Conservation (phyloP, 2,888 invertebrate species). For the Anagyrus pseudococci region DNA sequence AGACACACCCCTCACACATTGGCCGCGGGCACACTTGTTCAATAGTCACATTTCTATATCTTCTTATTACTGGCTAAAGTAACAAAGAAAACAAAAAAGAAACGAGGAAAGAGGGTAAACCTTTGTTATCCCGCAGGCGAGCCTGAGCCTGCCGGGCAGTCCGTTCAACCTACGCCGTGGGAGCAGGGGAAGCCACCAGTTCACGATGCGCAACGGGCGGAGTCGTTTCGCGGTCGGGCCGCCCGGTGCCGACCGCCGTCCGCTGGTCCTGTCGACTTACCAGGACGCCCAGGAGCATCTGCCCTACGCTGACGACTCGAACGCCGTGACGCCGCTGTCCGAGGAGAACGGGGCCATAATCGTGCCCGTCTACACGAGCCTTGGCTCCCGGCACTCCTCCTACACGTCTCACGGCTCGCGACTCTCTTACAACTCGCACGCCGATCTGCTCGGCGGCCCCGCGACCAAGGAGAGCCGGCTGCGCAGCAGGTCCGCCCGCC, state of each 20-base stretch:
- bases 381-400: constrained; percentile 90
- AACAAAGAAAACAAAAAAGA: too few relatives aligned
- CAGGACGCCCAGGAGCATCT: constrained; percentile 93
- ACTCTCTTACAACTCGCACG: constrained; percentile 93
- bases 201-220: constrained; percentile 85
- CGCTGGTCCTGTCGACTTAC: constrained; percentile 92
- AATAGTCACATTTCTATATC: too few relatives aligned
- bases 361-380: constrained; percentile 85
- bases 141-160: constrained; percentile 95
- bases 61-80: too few relatives aligned
- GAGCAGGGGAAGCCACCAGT: constrained; percentile 91
- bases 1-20: too few relatives aligned
- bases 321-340: constrained; percentile 97
- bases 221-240: constrained; percentile 74
- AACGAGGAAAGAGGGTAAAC: too few relatives aligned
- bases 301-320: constrained; percentile 96
- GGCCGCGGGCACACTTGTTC: too few relatives aligned
- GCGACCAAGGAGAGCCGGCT: constrained; percentile 89
- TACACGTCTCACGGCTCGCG: constrained; percentile 95
- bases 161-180: constrained; percentile 93
- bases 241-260: constrained; percentile 88
- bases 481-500: constrained; percentile 75
- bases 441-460: constrained; percentile 79
- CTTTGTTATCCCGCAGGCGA: constrained; percentile 74
- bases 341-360: constrained; percentile 97